phyloP scores from a whole-genome alignment of 2,888 invertebrate genomes.

The Eustalomyia histrio region DNA sequence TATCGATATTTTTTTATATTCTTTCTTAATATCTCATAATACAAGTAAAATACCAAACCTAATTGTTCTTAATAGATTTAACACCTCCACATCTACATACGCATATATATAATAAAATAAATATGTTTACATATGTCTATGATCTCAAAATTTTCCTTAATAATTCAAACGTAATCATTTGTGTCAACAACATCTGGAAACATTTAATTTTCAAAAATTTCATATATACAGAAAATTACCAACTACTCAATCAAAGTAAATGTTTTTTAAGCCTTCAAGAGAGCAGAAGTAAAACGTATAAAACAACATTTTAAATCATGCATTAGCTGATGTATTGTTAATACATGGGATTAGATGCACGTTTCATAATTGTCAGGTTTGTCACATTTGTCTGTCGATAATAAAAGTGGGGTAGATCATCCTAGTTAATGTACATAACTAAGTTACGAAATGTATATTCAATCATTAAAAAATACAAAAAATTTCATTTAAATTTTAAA shows the following conservation, averaged over 20 bases:
- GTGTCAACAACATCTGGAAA: conserved; percentile 62
- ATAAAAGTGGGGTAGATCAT: background rate
- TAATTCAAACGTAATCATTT: conserved; percentile 47
- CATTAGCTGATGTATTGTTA: conserved; percentile 34
- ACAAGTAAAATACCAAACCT: too few relatives aligned
- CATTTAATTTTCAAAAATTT: conserved; percentile 39
- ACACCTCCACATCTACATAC: background rate
- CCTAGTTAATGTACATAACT: too few relatives aligned
- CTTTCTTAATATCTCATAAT: background rate
- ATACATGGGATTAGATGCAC: conserved; percentile 32
- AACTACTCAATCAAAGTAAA: conserved; percentile 23
- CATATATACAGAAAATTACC: background rate
- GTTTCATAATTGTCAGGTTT: conserved; percentile 38
- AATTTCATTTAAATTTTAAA: conserved; percentile 7
- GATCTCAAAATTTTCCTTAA: conserved; percentile 14
- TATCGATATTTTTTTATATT: too few relatives aligned
- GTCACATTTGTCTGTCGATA: conserved; percentile 22
- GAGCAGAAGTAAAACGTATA: background rate
- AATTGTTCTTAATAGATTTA: background rate
- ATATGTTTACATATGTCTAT: background rate
- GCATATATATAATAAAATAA: background rate
- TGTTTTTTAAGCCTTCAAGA: conserved; percentile 18
- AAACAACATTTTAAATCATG: conserved; percentile 22
- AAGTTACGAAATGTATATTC: too few relatives aligned
- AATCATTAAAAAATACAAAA: background rate